Base-by-base conservation (phyloP, 1,140 invertebrate species). In the Mycetomoellerius zeteki region DNA sequence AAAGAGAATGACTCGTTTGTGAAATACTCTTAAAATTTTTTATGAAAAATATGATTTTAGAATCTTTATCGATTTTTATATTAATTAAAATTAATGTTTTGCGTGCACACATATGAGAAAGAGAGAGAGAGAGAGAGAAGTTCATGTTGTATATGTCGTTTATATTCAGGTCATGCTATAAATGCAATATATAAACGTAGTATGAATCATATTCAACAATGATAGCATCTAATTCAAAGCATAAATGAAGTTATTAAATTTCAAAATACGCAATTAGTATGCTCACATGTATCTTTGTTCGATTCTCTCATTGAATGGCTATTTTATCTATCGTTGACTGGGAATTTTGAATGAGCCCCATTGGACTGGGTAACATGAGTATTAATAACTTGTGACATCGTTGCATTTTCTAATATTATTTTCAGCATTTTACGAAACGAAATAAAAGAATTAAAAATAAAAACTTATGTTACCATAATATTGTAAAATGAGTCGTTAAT, bases 311-410 rank as follows among this genome's bases (percentile, higher is more conserved):
- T 86, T 14, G 16, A 58, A 64, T n/a, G 37, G 5, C 3, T 21
- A 86, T 84, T 65, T 24, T 47, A n/a, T 84, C 47, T 52, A 27
- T 86, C 43, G 47, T 21, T 54, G 19, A 47, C 33, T 65, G 21
- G 16, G 24, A 81, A 60, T 92, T 80, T 88, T 92, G 91, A 95
- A 94, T 94, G 92, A 93, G 86, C 73, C 86, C 89, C 89, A 91
- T 90, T 80, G 24, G 52, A 14, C 16, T 88, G 72, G 80, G 85
- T 92, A 92, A 93, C 89, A 84, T 67, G 89, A 87, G 90, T 95
- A 95, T 94, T 95, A 95, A 95, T 95, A 95, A 95, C 94, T 92
- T 92, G 91, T 93, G 93, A 87, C 94, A 95, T 89, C 91, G 89
- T 93, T 94, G 90, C 89, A 71, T 58, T 89, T 90, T 93, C 92